A percentile compares a stretch with the other conserved stretches of the same genome.
Conservation (phyloP, 2,888 invertebrate genomes). For the Mythimna loreyi region DNA sequence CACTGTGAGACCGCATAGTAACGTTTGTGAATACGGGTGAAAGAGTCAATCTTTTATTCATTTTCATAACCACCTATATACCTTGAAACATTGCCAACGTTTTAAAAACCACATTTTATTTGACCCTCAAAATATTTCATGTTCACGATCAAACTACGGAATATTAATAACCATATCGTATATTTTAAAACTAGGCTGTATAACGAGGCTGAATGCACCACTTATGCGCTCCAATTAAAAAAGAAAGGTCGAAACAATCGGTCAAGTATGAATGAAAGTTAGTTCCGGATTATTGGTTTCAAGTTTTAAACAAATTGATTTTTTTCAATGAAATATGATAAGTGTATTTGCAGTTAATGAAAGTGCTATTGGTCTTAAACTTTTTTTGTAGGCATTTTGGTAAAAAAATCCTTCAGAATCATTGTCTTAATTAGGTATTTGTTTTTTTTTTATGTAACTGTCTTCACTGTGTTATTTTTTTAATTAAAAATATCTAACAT, state of each 20-base stretch:
- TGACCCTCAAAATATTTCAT: conserved; percentile 5
- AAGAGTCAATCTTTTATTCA: too few species aligned
- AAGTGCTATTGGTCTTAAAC: too few species aligned
- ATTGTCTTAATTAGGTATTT: too few species aligned
- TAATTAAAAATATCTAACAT: too few species aligned
- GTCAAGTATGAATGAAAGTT: conserved; percentile 49
- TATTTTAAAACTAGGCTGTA: conserved; percentile 15
- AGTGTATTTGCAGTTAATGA: too few species aligned
- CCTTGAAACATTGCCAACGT: neutral
- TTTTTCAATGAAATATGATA: conserved; percentile 22
- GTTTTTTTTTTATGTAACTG: too few species aligned
- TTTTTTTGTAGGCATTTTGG: too few species aligned
- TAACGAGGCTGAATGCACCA: conserved; percentile 36
- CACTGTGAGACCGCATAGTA: too few species aligned
- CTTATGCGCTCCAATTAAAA: conserved; percentile 35
- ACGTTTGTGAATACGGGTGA: too few species aligned
- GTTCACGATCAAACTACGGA: conserved; percentile 7
- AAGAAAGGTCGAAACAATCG: conserved; percentile 46
- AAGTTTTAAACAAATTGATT: conserved; percentile 12
- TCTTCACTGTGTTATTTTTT: too few species aligned
- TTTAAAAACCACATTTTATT: neutral
- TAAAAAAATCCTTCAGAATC: too few species aligned
- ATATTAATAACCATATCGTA: conserved; percentile 9
- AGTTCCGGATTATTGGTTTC: conserved; percentile 40
- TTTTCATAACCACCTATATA: too few species aligned